Conservation (phyloP, 2,888 invertebrate genomes). For the Hydriomena furcata region DNA sequence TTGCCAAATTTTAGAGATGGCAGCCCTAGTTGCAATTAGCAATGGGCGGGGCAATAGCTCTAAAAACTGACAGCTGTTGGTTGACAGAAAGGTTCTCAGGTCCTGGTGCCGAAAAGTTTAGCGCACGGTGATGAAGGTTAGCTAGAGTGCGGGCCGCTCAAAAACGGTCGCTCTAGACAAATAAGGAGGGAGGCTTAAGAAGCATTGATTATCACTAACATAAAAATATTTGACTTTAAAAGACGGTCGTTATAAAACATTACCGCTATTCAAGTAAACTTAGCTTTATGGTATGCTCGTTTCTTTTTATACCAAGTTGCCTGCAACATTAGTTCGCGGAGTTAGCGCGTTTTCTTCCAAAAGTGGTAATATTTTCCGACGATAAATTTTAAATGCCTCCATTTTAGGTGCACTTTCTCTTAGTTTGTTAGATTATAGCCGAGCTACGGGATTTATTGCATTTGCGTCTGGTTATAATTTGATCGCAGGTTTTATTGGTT, state of each 20-base stretch:
- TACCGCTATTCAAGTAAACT: not conserved
- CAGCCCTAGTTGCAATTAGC: too few relatives aligned
- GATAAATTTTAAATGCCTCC: constrained; percentile 73
- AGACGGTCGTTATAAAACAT: constrained; percentile 1
- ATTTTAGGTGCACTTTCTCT: constrained; percentile 68
- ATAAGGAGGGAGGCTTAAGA: too few relatives aligned
- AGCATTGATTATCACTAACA: too few relatives aligned
- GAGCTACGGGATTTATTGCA: constrained; percentile 59
- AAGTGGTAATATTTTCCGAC: constrained; percentile 73
- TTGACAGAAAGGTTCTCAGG: too few relatives aligned
- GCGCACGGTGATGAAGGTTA: too few relatives aligned
- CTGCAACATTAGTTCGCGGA: constrained; percentile 66
- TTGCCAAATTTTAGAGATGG: too few relatives aligned
- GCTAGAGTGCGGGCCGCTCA: too few relatives aligned
- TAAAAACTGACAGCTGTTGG: too few relatives aligned
- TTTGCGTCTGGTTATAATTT: constrained; percentile 53
- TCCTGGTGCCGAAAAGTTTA: too few relatives aligned
- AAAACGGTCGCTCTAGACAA: too few relatives aligned
- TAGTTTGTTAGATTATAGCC: constrained; percentile 69
- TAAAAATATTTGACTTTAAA: too few relatives aligned
- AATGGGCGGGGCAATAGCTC: too few relatives aligned
- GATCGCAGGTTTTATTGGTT: constrained; percentile 31
- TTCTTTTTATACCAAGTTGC: constrained; percentile 63
- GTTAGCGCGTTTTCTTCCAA: constrained; percentile 61
- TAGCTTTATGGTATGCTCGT: constrained; percentile 36